A percentile compares a stretch with the other conserved stretches of the same genome.
These are phyloP conservation scores for Cyanistes caeruleus DNA, from an alignment of 2,113 vertebrate species.

Conservation along the genomic window DNA sequence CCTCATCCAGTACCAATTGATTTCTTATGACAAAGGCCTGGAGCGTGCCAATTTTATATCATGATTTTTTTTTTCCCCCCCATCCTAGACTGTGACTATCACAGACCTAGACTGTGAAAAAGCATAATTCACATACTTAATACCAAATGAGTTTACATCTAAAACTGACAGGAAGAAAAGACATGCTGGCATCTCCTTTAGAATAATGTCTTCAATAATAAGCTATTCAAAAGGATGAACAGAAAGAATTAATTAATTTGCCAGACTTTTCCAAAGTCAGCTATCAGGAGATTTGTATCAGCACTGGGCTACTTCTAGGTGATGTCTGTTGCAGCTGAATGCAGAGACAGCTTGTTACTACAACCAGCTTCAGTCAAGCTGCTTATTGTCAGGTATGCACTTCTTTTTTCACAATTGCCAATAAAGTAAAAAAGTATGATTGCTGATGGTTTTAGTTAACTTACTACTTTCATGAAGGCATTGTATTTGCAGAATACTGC, in stretches of 20 bases:
- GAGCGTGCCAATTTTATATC: neutral
- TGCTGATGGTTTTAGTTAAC: neutral
- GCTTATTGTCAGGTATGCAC: neutral
- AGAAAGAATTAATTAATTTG: neutral
- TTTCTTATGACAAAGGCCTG: neutral
- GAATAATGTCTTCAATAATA: neutral
- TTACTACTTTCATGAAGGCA: neutral
- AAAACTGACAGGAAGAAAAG: neutral
- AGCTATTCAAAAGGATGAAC: neutral
- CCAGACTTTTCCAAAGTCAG: neutral
- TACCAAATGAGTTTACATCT: neutral
- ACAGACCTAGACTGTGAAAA: neutral
- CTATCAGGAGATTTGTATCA: neutral
- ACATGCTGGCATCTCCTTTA: neutral
- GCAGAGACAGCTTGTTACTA: neutral
- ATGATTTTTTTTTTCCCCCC: neutral
- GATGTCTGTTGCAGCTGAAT: neutral
- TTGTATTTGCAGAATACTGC: neutral
- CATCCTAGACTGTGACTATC: neutral
- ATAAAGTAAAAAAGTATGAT: neutral
- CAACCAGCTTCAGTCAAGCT: neutral
- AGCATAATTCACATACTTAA: neutral
- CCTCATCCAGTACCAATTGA: neutral
- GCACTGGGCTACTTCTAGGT: neutral
- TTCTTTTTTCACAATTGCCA: neutral